phyloP scores from a whole-genome alignment of 2,888 invertebrate species.

The Heliconius sara region DNA sequence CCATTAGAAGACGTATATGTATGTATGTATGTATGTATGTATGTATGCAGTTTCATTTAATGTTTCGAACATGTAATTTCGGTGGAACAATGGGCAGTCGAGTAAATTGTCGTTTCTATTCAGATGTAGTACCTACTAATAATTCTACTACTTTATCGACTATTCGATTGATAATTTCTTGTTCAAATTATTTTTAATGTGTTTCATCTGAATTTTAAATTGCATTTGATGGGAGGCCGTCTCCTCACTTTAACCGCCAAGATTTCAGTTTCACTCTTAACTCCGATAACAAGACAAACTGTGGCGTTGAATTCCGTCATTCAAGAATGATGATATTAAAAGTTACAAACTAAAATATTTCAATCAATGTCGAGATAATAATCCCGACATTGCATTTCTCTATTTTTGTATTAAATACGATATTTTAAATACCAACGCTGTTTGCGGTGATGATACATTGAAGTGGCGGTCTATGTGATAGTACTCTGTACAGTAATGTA shows the following conservation, averaged over 20 bases:
- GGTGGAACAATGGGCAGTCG: conserved; percentile 37
- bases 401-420: neutral
- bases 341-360: neutral
- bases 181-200: neutral
- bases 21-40: conserved; percentile 34
- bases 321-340: no score
- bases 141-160: neutral
- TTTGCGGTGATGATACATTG: conserved; percentile 7
- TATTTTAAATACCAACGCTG: conserved; percentile 3
- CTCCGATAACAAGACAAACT: neutral
- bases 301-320: neutral
- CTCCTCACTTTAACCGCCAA: neutral
- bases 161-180: conserved; percentile 4
- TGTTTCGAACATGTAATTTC: conserved; percentile 37
- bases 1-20: conserved; percentile 55
- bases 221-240: neutral
- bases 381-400: neutral
- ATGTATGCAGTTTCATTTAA: conserved; percentile 37
- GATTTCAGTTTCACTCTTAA: neutral
- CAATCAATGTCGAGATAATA: neutral
- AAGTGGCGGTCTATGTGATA: conserved; percentile 7
- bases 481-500: conserved; percentile 10
- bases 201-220: neutral
- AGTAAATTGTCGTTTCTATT: conserved; percentile 27
- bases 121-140: conserved; percentile 4